Percentiles rank a stretch among this genome's conserved stretches.
phyloP scores from a whole-genome alignment of 2,888 invertebrate species.

The Xylophagus ater region DNA sequence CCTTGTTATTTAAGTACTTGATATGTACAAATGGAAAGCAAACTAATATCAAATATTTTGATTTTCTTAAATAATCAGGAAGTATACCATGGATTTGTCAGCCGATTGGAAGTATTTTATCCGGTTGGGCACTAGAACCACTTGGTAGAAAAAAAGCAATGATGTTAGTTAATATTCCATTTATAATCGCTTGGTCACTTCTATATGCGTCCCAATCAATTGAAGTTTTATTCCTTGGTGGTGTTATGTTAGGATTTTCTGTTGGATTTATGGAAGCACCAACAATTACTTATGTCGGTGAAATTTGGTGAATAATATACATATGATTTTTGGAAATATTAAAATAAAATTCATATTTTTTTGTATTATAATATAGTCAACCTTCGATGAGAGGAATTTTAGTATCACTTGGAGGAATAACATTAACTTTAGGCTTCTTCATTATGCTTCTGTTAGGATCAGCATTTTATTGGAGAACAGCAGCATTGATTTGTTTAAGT shows the following conservation, averaged over 20 bases:
- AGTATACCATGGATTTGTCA: slow-evolving; percentile 46
- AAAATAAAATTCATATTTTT: background rate
- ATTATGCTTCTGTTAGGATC: slow-evolving; percentile 43
- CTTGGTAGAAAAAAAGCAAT: slow-evolving; percentile 45
- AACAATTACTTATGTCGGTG: slow-evolving; percentile 47
- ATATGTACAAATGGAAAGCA: slow-evolving; percentile 4
- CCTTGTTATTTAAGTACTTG: too few species aligned
- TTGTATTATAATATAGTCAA: slow-evolving; percentile 37
- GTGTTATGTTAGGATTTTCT: slow-evolving; percentile 44
- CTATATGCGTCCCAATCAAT: slow-evolving; percentile 43
- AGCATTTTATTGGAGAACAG: slow-evolving; percentile 44
- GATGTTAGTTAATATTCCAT: slow-evolving; percentile 46
- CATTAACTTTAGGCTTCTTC: slow-evolving; percentile 42
- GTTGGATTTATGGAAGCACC: slow-evolving; percentile 50
- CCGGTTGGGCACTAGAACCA: slow-evolving; percentile 44
- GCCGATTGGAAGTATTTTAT: slow-evolving; percentile 46
- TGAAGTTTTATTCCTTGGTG: slow-evolving; percentile 41
- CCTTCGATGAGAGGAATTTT: slow-evolving; percentile 43
- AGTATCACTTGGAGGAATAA: slow-evolving; percentile 38
- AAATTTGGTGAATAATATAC: slow-evolving; percentile 39
- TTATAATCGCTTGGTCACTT: slow-evolving; percentile 44
- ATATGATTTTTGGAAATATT: too few species aligned
- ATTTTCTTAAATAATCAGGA: slow-evolving; percentile 33
- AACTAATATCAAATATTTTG: slow-evolving; percentile 1
- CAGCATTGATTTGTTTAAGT: slow-evolving; percentile 41